phyloP scores from a whole-genome alignment of 1,140 invertebrate genomes.

The Paraescarpia echinospica region DNA sequence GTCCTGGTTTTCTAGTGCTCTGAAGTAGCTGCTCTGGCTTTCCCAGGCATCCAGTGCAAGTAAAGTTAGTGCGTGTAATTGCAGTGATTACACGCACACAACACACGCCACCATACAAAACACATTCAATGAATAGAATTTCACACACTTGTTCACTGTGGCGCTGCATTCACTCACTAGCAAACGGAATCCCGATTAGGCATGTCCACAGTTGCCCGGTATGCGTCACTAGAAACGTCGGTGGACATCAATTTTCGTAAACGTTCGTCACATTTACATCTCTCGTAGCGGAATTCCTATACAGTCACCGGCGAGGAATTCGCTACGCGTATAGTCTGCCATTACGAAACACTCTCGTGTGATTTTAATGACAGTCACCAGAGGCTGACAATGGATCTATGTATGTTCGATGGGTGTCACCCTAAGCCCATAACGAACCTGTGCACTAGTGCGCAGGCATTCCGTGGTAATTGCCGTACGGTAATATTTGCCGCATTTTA shows the following conservation, averaged over 20 bases:
- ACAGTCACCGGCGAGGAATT: background rate
- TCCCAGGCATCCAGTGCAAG: background rate
- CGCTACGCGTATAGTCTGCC: background rate
- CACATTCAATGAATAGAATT: background rate
- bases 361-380: background rate
- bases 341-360: background rate
- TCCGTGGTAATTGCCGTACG: background rate
- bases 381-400: background rate
- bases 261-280: background rate
- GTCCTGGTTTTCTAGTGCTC: background rate
- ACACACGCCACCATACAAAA: background rate
- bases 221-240: background rate
- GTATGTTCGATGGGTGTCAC: background rate
- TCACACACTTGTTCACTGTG: background rate
- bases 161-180: background rate
- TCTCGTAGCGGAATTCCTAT: background rate
- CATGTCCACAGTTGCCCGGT: background rate
- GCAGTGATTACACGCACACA: background rate
- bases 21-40: background rate
- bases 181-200: background rate
- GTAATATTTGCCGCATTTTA: background rate
- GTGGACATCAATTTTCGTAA: background rate
- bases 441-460: background rate
- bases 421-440: background rate
- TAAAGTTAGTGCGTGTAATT: too few relatives aligned